phyloP scores from a whole-genome alignment of 2,888 invertebrate species.

The Matsumyia berberina region DNA sequence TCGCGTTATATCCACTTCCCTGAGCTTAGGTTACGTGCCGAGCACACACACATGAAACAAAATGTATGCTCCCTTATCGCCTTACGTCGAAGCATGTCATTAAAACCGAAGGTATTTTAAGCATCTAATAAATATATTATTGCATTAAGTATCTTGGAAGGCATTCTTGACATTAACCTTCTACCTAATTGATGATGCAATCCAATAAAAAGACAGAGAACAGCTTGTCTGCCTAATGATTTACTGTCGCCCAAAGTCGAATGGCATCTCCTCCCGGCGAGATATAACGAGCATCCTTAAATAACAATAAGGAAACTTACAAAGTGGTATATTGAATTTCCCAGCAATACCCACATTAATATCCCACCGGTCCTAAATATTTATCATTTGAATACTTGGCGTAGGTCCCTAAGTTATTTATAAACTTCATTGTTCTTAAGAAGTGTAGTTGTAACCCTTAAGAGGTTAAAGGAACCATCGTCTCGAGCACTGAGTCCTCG shows the following conservation, averaged over 20 bases:
- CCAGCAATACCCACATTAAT: slow-evolving; percentile 28
- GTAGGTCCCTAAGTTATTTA: slow-evolving; percentile 49
- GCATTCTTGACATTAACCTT: slow-evolving; percentile 31
- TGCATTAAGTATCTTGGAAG: slow-evolving; percentile 15
- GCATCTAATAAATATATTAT: slow-evolving; percentile 40
- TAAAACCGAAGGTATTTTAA: slow-evolving; percentile 35
- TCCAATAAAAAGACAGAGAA: slow-evolving; percentile 32
- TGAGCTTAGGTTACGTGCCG: slow-evolving; percentile 19
- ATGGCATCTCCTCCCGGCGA: slow-evolving; percentile 11
- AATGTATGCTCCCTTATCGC: not conserved
- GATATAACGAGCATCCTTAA: slow-evolving; percentile 38
- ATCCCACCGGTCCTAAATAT: slow-evolving; percentile 30
- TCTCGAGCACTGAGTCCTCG: not conserved
- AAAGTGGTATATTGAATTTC: slow-evolving; percentile 36
- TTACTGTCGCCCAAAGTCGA: slow-evolving; percentile 17
- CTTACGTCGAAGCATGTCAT: slow-evolving; percentile 14
- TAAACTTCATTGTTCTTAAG: slow-evolving; percentile 37
- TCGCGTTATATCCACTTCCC: slow-evolving; percentile 43
- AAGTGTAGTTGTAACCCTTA: slow-evolving; percentile 3
- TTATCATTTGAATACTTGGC: slow-evolving; percentile 49
- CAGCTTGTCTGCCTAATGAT: slow-evolving; percentile 17
- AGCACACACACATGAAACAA: not conserved
- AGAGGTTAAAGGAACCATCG: slow-evolving; percentile 20
- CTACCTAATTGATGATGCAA: slow-evolving; percentile 37
- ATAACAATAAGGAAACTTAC: slow-evolving; percentile 33